phyloP scores from a whole-genome alignment of 2,888 invertebrate genomes.

The Heteromurus nitidus region DNA sequence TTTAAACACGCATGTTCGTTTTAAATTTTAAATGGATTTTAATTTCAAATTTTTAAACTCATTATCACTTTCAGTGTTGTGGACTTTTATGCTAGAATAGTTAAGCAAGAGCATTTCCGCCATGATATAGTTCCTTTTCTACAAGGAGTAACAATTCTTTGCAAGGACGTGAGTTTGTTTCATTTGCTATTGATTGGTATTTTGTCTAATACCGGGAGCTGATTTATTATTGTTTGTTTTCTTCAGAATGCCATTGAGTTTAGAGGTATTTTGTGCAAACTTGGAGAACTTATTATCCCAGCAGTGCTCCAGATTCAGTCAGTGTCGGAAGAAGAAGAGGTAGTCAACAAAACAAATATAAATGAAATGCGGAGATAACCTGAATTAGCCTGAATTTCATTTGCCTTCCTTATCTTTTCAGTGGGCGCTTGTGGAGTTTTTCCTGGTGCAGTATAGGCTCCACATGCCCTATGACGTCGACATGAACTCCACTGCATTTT shows the following conservation, averaged over 20 bases:
- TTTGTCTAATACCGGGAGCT: neutral
- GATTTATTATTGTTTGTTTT: neutral
- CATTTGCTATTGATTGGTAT: no score
- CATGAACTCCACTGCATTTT: constrained; percentile 61
- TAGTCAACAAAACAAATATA: neutral
- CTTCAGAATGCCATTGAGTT: constrained; percentile 71
- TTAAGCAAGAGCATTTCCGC: constrained; percentile 23
- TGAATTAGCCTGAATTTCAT: neutral
- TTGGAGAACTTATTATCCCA: constrained; percentile 69
- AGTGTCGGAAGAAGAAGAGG: constrained; percentile 59
- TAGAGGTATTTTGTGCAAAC: constrained; percentile 69
- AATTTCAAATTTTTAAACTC: neutral
- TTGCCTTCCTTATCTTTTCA: neutral
- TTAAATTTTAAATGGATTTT: constrained; percentile 5
- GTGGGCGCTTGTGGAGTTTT: constrained; percentile 75
- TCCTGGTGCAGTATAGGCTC: constrained; percentile 77
- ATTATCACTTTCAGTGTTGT: constrained; percentile 57
- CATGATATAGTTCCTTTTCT: constrained; percentile 37
- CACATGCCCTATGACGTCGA: constrained; percentile 77
- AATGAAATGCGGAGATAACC: neutral
- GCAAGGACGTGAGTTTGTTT: constrained; percentile 45
- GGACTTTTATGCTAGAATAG: constrained; percentile 49
- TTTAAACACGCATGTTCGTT: neutral
- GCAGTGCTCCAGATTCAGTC: constrained; percentile 46
- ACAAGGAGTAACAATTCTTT: constrained; percentile 57